phyloP scores from a whole-genome alignment of 2,113 vertebrate genomes.

The Rhinichthys klamathensis region DNA sequence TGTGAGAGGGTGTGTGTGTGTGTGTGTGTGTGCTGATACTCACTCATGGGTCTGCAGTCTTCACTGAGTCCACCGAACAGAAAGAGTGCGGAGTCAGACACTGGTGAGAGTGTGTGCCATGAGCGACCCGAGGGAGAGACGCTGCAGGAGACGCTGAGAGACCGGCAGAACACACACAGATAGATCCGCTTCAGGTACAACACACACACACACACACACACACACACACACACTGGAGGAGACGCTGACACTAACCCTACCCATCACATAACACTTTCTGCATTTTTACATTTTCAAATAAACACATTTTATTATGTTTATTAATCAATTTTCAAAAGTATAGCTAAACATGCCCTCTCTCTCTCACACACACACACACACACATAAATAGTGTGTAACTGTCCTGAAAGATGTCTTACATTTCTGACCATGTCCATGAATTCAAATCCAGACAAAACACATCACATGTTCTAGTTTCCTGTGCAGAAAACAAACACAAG shows the following conservation, averaged over 20 bases:
- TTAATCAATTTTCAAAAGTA: too few relatives aligned
- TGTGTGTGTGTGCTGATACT: too few relatives aligned
- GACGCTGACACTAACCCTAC: not conserved
- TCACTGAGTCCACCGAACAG: constrained; percentile 91
- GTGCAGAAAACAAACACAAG: constrained; percentile 51
- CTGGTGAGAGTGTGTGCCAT: constrained; percentile 89
- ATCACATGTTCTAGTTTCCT: constrained; percentile 93
- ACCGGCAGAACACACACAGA: not conserved
- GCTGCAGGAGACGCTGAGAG: constrained; percentile 51
- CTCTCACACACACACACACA: not conserved
- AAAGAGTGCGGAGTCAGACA: constrained; percentile 85
- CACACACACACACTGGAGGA: not conserved
- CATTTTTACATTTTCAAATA: too few relatives aligned
- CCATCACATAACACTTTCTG: too few relatives aligned
- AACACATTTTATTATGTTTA: too few relatives aligned
- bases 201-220: too few relatives aligned
- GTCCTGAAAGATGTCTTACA: constrained; percentile 70
- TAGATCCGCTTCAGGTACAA: too few relatives aligned
- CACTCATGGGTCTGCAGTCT: constrained; percentile 81
- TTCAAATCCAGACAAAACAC: constrained; percentile 89
- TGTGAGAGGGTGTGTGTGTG: too few relatives aligned
- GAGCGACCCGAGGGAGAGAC: constrained; percentile 84
- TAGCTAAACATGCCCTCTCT: too few relatives aligned
- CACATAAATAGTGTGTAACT: too few relatives aligned
- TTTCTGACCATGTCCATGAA: constrained; percentile 92